Evolutionary conservation across 2,797 vertebrate genomes (phyloP).

Genomic region (Hyperoplus immaculatus): DNA sequence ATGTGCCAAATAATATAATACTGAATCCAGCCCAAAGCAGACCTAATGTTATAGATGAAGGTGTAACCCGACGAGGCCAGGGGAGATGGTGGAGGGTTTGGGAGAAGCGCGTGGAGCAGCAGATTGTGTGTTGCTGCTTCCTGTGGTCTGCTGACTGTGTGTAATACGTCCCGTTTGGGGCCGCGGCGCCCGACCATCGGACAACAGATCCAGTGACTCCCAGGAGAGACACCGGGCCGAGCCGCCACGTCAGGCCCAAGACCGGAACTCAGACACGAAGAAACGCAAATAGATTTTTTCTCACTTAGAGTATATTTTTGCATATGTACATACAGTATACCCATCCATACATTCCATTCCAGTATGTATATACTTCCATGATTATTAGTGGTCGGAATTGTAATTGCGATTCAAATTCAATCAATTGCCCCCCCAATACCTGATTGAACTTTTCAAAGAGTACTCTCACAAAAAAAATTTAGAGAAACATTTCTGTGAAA

Average conservation of each 20-base stretch:
- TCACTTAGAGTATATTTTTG: too few relatives aligned
- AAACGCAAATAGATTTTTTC: constrained; percentile 3
- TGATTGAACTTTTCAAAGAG: too few relatives aligned
- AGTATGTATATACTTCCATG: too few relatives aligned
- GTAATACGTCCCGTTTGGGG: constrained; percentile 72
- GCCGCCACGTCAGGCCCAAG: constrained; percentile 20
- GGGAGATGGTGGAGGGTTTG: constrained; percentile 60
- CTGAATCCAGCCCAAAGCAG: constrained; percentile 15
- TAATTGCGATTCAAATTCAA: too few relatives aligned
- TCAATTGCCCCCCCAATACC: too few relatives aligned
- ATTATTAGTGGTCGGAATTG: too few relatives aligned
- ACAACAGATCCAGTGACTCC: constrained; percentile 73
- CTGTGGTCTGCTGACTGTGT: constrained; percentile 81
- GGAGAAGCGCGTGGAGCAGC: constrained; percentile 70
- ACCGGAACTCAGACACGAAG: constrained; percentile 30
- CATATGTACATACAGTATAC: too few relatives aligned
- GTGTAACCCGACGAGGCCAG: constrained; percentile 68
- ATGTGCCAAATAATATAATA: too few relatives aligned
- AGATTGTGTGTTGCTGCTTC: constrained; percentile 78
- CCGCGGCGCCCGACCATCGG: constrained; percentile 68
- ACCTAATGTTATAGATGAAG: constrained; percentile 45
- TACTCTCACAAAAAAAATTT: constrained; percentile 20
- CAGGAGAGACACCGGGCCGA: constrained; percentile 25
- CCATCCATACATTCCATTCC: too few relatives aligned
- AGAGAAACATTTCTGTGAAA: constrained; percentile 6